Base-by-base conservation (phyloP, 2,888 invertebrate genomes). In the Lymantria dispar region DNA sequence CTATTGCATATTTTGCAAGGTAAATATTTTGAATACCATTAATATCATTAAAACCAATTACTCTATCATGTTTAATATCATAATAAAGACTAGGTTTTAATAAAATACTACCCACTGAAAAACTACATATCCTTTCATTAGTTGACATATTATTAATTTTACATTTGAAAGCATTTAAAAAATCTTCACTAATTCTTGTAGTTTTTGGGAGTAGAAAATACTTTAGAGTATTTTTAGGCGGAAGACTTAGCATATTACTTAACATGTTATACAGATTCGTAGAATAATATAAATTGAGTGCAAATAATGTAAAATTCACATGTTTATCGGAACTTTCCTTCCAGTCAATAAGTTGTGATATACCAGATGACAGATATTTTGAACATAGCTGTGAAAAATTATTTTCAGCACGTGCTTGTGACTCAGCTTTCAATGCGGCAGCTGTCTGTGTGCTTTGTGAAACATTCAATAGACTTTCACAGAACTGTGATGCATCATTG, bases 1-100 rank as follows among this genome's bases (percentile, higher is more conserved):
- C 56, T 12, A 73, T 29, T 8, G 64, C 72, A 54, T 62, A 56
- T 43, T 62, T 67, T 2, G 70, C 72, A 3, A 67, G 53, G 14
- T 48, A 51, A 15, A 53, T 40, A 30, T 54, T 56, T 50, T 72
- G 70, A 1, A 52, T 48, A 3, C 72, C 72, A 45, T 65, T 64
- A 11, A 72, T 52, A 46, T 73, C 72, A 46, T 68, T 67, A 29
- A 73, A 59, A 0, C 72, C 72, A 41, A 66, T 59, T 12, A 73
- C 56, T 45, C 59, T 70, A 41, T 71, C 72, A 43, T 51, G 48
- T 36, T 55, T 67, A 8, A 64, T 62, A 43, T 67, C 58, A 47
- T 72, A 72, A 29, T 60, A 64, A 1, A 72, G 37, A 47, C 59
- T 58, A 8, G 60, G 53, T 38, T 62, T 68, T 0, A 72, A 41